These are phyloP conservation scores for Aspiorhynchus laticeps DNA, from an alignment of 2,113 vertebrate genomes.

Conservation along the genomic window DNA sequence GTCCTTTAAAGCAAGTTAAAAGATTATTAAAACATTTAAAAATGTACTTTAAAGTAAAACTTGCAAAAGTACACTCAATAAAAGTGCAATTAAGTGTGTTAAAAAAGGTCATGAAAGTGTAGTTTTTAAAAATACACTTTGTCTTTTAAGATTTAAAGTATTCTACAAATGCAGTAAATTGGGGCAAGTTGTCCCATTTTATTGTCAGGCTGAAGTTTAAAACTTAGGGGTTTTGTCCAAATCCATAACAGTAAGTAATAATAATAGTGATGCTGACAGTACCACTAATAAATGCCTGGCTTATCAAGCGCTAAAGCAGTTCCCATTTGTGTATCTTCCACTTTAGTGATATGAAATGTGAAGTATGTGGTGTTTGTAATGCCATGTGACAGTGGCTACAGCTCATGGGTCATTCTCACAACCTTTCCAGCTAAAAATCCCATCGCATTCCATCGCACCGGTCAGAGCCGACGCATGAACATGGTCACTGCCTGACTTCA, in stretches of 20 bases:
- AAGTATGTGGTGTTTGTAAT: conserved; percentile 32
- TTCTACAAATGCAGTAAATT: not conserved
- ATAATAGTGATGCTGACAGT: not conserved
- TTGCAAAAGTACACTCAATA: no score
- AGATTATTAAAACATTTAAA: no score
- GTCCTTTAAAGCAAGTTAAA: no score
- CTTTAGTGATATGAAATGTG: conserved; percentile 47
- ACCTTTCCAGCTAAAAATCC: conserved; percentile 43
- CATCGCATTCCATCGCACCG: conserved; percentile 43
- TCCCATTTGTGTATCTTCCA: conserved; percentile 24
- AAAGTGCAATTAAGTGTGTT: no score
- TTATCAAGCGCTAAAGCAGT: conserved; percentile 34
- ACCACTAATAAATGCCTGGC: conserved; percentile 27
- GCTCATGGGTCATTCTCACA: conserved; percentile 54
- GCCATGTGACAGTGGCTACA: conserved; percentile 45
- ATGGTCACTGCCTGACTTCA: conserved; percentile 42
- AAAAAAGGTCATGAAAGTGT: no score
- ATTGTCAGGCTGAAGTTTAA: no score
- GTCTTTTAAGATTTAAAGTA: not conserved
- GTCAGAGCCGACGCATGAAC: conserved; percentile 13
- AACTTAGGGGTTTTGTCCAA: no score
- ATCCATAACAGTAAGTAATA: not conserved
- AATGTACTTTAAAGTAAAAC: no score
- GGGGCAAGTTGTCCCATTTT: no score
- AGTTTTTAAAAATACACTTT: no score